A percentile compares a stretch with the other conserved stretches of the same genome.
phyloP scores from a whole-genome alignment of 2,797 vertebrate genomes.

The Mergus octosetaceus region DNA sequence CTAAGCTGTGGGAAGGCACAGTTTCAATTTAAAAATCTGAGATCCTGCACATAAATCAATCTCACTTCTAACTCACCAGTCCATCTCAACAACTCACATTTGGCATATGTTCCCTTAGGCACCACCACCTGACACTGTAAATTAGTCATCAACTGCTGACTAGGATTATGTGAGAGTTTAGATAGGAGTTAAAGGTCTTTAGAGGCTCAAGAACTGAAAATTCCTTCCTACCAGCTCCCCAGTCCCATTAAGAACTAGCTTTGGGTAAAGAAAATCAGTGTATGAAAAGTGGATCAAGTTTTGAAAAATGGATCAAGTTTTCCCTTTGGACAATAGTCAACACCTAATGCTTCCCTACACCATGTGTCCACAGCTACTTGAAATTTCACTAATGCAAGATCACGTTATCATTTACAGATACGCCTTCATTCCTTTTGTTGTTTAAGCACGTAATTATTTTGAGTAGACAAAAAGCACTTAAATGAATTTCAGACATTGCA shows the following conservation, averaged over 20 bases:
- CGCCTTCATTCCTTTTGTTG: neutral
- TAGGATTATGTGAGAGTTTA: neutral
- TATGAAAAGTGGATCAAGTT: neutral
- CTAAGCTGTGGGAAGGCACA: neutral
- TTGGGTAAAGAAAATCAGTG: neutral
- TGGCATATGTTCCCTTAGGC: neutral
- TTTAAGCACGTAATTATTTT: neutral
- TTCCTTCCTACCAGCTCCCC: neutral
- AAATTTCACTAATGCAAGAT: neutral
- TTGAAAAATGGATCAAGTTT: neutral
- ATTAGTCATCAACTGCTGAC: conserved; percentile 30
- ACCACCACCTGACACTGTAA: neutral
- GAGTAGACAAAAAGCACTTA: neutral
- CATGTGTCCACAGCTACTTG: rapidly evolving
- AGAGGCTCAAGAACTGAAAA: neutral
- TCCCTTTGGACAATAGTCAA: neutral
- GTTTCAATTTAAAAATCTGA: neutral
- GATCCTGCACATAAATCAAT: conserved; percentile 1
- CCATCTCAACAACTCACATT: neutral
- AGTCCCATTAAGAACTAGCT: neutral
- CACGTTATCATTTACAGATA: neutral
- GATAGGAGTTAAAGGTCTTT: neutral
- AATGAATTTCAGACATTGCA: neutral
- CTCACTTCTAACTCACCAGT: conserved; percentile 9
- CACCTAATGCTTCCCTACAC: neutral